Evolutionary conservation across 2,797 vertebrate species (phyloP).

Genomic region (Myotis daubentonii): DNA sequence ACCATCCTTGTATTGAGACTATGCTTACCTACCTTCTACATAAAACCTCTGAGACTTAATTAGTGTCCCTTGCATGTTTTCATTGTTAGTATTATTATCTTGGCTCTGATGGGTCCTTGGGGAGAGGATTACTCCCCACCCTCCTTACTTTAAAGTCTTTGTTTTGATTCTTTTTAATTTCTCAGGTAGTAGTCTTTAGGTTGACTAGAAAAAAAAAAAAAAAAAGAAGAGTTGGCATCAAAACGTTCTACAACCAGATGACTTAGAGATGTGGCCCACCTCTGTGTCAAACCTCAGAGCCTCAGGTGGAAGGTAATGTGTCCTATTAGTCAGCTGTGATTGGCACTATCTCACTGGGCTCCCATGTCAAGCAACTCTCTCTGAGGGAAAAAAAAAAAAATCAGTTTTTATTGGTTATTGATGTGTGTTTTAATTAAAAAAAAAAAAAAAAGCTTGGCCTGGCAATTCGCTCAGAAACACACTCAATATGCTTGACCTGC

Average conservation of each 20-base stretch:
- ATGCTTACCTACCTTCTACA: background rate
- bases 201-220: background rate
- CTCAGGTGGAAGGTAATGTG: background rate
- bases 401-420: background rate
- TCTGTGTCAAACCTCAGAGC: background rate
- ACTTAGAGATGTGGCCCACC: background rate
- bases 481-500: background rate
- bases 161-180: slow-evolving; percentile 20
- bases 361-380: background rate
- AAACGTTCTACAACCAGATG: background rate
- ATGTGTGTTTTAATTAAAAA: slow-evolving; percentile 15
- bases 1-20: background rate
- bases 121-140: background rate
- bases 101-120: background rate
- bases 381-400: background rate
- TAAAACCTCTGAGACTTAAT: background rate
- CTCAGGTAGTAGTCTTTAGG: background rate
- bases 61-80: background rate
- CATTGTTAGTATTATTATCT: background rate
- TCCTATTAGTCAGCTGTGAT: background rate
- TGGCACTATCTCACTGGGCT: background rate
- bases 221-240: background rate
- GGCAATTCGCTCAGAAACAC: background rate
- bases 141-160: background rate
- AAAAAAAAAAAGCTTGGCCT: background rate